Evolutionary conservation across 92 coral and sea anemone species (phyloP), one percentile per base, ranked within the genome.

Genomic region (Paramuricea clavata): DNA sequence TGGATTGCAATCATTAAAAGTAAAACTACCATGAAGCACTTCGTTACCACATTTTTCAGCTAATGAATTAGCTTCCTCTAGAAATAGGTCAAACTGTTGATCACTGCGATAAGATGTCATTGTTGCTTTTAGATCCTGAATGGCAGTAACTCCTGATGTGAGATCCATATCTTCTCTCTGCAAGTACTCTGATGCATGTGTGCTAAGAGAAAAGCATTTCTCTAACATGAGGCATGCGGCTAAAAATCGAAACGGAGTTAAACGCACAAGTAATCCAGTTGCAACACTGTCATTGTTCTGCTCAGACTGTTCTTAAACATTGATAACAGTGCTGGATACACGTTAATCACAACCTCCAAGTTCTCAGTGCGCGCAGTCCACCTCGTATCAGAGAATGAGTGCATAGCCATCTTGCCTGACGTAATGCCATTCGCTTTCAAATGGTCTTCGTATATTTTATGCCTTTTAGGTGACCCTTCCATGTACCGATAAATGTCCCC

Each of bases 131-230:
- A 70, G 49, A 36, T 42, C 47, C 22, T 70, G 76, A 32, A 70
- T 70, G 3, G 47, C 76, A 34, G 76, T 31, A 42, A 70, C 76
- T 31, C 47, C 76, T 36, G 76, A 70, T 22, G 56, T 49, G 4
- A 47, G 80, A 42, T 74, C 80, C 80, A 74, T 47, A 21, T 74
- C 80, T 74, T 74, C 80, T 41, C 57, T 26, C 80, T 74, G 80
- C 56, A 74, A 44, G 34, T 74, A 74, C 35, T 74, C 57, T 42
- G 80, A 74, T 42, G 31, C 56, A 25, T 26, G 56, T 74, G 34
- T 74, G 32, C 57, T 41, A 16, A 74, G 57, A 25, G 80, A 74
- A 43, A 74, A 74, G 61, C 34, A 74, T 17, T 49, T 74, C 80
- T 41, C 26, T 42, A 70, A 36, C 5, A 70, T 70, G 9, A 31